These are phyloP conservation scores for Notolepis coatsorum DNA, from an alignment of 2,797 vertebrate species.

Conservation along the genomic window DNA sequence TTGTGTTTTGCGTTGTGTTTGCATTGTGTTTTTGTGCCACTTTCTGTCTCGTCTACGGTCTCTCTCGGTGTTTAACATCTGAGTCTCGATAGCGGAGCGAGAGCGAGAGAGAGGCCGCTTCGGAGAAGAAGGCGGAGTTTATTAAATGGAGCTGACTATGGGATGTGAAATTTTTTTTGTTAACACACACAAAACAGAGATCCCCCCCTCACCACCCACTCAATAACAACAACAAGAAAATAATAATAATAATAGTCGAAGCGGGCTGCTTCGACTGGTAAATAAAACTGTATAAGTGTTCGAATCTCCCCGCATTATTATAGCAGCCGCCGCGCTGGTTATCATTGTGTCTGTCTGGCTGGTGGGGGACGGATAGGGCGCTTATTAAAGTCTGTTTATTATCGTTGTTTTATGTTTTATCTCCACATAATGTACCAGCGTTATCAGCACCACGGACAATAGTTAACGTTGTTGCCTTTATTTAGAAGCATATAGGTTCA, in stretches of 20 bases:
- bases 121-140: constrained; percentile 87
- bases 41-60: constrained; percentile 64
- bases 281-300: neutral
- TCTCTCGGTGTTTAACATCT: constrained; percentile 75
- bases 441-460: no score
- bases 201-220: no score
- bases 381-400: no score
- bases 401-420: no score
- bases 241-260: constrained; percentile 9
- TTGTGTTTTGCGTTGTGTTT: constrained; percentile 49
- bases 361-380: no score
- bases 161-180: constrained; percentile 74
- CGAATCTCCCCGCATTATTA: constrained; percentile 38
- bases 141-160: constrained; percentile 70
- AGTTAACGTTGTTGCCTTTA: no score
- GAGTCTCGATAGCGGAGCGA: constrained; percentile 55
- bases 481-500: neutral
- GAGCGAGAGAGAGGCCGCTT: constrained; percentile 83
- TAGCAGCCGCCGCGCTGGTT: constrained; percentile 17
- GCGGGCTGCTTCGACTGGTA: constrained; percentile 11
- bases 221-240: no score
- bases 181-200: constrained; percentile 62
- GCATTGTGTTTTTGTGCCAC: constrained; percentile 60
- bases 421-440: no score
- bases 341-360: no score